A percentile compares a stretch with the other conserved stretches of the same genome.
Evolutionary conservation across 2,113 vertebrate species (phyloP).

Genomic region (Carettochelys insculpta): DNA sequence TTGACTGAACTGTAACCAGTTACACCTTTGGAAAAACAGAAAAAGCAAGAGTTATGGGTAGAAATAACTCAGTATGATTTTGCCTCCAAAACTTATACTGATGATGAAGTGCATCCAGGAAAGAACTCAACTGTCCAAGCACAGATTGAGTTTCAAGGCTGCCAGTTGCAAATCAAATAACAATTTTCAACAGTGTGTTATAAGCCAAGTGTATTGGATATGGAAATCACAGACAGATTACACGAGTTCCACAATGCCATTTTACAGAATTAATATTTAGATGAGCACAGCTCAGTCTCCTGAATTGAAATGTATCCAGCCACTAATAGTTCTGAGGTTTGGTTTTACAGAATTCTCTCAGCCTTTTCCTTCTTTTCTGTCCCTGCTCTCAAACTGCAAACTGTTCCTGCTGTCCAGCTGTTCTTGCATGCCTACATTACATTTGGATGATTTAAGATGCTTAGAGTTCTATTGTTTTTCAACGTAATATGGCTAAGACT

Average conservation of each 20-base stretch:
- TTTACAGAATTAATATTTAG: neutral
- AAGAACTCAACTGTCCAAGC: neutral
- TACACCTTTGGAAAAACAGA: fast-evolving
- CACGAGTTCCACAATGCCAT: neutral
- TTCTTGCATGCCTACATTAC: neutral
- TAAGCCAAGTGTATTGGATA: neutral
- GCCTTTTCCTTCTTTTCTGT: neutral
- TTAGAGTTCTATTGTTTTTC: neutral
- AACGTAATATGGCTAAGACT: neutral
- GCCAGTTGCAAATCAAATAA: neutral
- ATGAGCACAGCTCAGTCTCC: neutral
- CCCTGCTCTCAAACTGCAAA: neutral
- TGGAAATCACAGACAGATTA: neutral
- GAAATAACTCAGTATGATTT: neutral
- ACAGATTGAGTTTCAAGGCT: neutral
- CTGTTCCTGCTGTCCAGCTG: neutral
- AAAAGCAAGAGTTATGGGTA: neutral
- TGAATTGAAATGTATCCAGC: neutral
- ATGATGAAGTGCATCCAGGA: neutral
- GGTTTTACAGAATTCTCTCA: neutral
- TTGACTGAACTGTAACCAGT: neutral
- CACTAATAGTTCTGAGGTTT: neutral
- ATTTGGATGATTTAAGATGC: neutral
- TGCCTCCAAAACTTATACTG: neutral
- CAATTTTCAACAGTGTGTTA: neutral